phyloP scores from a whole-genome alignment of 2,888 invertebrate genomes.

The Mycalesis mineus region DNA sequence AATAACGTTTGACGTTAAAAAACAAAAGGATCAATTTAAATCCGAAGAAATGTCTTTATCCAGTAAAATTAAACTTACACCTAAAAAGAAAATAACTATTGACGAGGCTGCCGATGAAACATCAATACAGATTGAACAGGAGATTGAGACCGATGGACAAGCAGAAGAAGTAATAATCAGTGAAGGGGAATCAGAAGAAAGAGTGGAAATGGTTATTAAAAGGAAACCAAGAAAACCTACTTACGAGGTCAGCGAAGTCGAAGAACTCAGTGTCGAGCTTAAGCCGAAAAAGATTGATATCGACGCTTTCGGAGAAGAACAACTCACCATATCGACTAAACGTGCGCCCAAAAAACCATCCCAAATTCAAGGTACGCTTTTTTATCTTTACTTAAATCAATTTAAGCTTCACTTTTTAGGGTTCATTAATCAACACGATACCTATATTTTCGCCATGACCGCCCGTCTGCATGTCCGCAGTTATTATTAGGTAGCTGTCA shows the following conservation, averaged over 20 bases:
- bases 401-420: no score
- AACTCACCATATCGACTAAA: slow-evolving; percentile 83
- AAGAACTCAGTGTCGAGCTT: slow-evolving; percentile 78
- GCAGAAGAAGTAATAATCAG: slow-evolving; percentile 83
- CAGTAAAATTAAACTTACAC: slow-evolving; percentile 83
- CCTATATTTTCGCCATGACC: no score
- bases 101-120: slow-evolving; percentile 84
- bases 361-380: slow-evolving; percentile 80
- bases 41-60: slow-evolving; percentile 85
- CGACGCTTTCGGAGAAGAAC: slow-evolving; percentile 80
- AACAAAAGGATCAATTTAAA: slow-evolving; percentile 70
- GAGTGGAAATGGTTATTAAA: slow-evolving; percentile 69
- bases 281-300: slow-evolving; percentile 63
- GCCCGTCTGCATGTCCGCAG: no score
- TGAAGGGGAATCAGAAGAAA: slow-evolving; percentile 80
- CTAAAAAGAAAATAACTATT: slow-evolving; percentile 79
- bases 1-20: slow-evolving; percentile 65
- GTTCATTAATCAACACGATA: no score
- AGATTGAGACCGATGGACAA: slow-evolving; percentile 80
- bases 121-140: slow-evolving; percentile 81
- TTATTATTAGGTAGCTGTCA: no score
- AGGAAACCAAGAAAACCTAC: slow-evolving; percentile 70
- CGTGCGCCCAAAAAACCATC: slow-evolving; percentile 81
- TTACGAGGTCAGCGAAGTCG: slow-evolving; percentile 81
- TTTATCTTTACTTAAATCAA: not conserved